Percentiles rank a stretch among this genome's conserved stretches.
phyloP scores from a whole-genome alignment of 2,888 invertebrate species.

The Metallyticus violacea region DNA sequence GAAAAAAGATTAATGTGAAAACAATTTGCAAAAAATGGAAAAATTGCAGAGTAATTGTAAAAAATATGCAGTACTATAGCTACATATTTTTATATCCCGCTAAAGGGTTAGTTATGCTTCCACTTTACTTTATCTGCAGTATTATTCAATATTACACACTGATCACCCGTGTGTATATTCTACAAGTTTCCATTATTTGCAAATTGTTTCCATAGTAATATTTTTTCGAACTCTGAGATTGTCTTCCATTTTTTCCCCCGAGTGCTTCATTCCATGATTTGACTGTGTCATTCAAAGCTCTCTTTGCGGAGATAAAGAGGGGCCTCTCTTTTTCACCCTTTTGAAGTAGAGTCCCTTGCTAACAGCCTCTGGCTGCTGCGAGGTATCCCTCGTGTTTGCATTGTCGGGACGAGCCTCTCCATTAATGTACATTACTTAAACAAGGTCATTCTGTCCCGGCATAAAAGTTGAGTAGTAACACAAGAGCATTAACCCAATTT shows the following conservation, averaged over 20 bases:
- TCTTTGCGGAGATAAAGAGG: neutral
- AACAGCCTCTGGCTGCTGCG: neutral
- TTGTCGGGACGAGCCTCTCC: neutral
- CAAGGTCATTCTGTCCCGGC: neutral
- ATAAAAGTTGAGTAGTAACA: neutral
- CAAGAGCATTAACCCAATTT: neutral
- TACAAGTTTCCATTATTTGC: neutral
- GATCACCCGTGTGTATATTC: no score
- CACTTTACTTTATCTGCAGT: no score
- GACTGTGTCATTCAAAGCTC: neutral
- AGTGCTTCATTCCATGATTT: neutral
- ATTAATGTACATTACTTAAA: neutral
- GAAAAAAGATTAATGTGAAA: neutral
- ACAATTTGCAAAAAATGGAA: neutral
- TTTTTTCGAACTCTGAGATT: neutral
- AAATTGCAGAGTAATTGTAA: no score
- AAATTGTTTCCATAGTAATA: neutral
- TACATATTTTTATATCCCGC: no score
- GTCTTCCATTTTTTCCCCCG: neutral
- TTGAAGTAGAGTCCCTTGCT: neutral
- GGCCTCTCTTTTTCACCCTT: neutral
- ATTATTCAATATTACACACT: no score
- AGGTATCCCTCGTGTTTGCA: neutral
- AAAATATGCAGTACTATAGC: no score
- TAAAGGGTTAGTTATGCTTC: no score